Conservation (phyloP, 2,888 invertebrate genomes). For the Phortica magna region DNA sequence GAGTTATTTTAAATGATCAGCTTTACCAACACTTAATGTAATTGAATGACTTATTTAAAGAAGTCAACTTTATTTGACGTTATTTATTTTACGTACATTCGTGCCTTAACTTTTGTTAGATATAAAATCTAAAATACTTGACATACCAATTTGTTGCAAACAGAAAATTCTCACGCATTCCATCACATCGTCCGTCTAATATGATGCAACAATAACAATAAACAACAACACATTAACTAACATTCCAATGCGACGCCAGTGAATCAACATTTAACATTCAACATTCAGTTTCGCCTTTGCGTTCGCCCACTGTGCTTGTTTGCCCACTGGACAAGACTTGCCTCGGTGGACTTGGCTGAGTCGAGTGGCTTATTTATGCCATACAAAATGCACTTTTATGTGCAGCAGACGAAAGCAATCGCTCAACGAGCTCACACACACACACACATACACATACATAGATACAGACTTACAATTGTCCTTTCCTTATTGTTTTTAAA, state of each 20-base stretch:
- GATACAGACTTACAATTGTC: slow-evolving; percentile 54
- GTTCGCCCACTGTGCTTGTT: background rate
- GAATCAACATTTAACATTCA: background rate
- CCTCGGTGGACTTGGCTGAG: background rate
- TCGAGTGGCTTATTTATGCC: background rate
- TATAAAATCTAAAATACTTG: background rate
- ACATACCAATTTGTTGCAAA: background rate
- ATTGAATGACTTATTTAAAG: too few relatives aligned
- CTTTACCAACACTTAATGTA: too few relatives aligned
- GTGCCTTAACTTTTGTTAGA: too few relatives aligned
- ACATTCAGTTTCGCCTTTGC: background rate
- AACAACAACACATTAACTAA: background rate
- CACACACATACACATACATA: background rate
- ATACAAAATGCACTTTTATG: background rate
- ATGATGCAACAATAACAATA: background rate
- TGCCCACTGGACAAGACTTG: background rate
- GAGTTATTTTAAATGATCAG: too few relatives aligned
- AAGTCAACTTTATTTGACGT: too few relatives aligned
- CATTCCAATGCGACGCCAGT: background rate
- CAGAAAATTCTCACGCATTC: slow-evolving; percentile 13
- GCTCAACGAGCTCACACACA: background rate
- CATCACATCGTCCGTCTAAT: slow-evolving; percentile 11
- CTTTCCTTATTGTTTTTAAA: slow-evolving; percentile 54
- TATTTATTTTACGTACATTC: too few relatives aligned
- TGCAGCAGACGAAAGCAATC: background rate